phyloP scores from a whole-genome alignment of 2,113 vertebrate species.

The Toxostoma redivivum region DNA sequence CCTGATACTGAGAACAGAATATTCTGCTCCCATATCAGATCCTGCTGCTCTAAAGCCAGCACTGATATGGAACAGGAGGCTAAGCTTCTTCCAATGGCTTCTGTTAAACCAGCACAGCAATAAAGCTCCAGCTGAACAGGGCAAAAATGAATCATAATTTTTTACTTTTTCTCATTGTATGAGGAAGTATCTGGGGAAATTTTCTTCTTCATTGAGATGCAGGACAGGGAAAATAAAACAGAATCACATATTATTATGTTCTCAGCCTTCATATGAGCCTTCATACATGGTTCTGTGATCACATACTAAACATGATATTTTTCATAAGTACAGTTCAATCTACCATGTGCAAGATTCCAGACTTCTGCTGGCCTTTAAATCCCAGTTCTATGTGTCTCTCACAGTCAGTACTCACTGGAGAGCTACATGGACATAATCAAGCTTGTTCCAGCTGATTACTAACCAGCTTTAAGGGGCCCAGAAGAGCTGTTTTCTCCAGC shows the following conservation, averaged over 20 bases:
- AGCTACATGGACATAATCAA: not conserved
- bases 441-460: not conserved
- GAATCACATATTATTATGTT: not conserved
- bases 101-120: not conserved
- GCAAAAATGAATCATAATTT: not conserved
- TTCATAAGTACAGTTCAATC: not conserved
- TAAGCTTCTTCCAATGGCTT: not conserved
- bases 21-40: not conserved
- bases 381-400: not conserved
- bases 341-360: not conserved
- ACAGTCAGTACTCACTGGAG: not conserved
- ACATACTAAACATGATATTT: not conserved
- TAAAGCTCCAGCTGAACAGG: not conserved
- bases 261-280: not conserved
- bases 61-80: not conserved
- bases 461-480: not conserved
- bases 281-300: not conserved
- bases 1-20: not conserved
- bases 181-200: not conserved
- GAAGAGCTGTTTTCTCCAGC: slow-evolving; percentile 19
- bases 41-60: not conserved
- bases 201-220: not conserved
- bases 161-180: not conserved
- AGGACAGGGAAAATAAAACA: not conserved
- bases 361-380: not conserved